Base-by-base conservation (phyloP, 2,113 vertebrate species). In the Sprattus sprattus region DNA sequence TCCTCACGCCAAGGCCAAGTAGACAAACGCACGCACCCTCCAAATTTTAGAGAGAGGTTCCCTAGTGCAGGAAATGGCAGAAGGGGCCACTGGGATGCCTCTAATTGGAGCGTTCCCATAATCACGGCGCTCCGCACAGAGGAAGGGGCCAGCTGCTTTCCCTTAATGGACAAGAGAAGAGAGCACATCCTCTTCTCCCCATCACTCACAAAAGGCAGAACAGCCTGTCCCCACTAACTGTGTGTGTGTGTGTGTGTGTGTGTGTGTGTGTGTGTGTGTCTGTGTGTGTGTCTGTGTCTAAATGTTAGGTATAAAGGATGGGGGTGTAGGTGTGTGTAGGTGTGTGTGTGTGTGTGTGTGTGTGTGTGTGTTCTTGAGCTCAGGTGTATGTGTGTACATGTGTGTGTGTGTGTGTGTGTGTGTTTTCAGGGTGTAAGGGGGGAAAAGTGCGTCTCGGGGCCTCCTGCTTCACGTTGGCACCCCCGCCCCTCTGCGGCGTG, bases 141-240 rank as follows among this genome's bases (percentile, higher is more conserved):
- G 20, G 20, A 81, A 10, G 32, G 46, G 11, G 64, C 28, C 83
- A 85, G 86, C 83, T 87, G 86, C 83, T 67, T 78, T 45, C 64
- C 82, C 83, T 87, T 85, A 82, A 78, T 75, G 49, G 82, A 39
- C 28, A 32, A 16, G 28, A 32, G 71, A 78, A 32, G 71, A 39
- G 32, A 78, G 32, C 54, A 60, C 18, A 60, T 60, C 18, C 54
- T 20, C 7, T 18, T 60, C 54, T 60, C 54, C 54, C 54, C 54
- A 60, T 60, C 54, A 60, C 18, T 60, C 54, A 60, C 54, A 60
- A 60, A 60, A 20, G 54, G 39, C 39, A 39, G 39, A 39, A 39
- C 54, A 7, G 54, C 5, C 18, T 20, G 18, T 60, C 6, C 20
- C 18, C 22, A 20, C 54, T 60, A 60, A 60, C 54, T 81, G 18